Conservation (phyloP, 37 sponge, comb jelly and placozoan species). For the Cliona cf. orientalis region DNA sequence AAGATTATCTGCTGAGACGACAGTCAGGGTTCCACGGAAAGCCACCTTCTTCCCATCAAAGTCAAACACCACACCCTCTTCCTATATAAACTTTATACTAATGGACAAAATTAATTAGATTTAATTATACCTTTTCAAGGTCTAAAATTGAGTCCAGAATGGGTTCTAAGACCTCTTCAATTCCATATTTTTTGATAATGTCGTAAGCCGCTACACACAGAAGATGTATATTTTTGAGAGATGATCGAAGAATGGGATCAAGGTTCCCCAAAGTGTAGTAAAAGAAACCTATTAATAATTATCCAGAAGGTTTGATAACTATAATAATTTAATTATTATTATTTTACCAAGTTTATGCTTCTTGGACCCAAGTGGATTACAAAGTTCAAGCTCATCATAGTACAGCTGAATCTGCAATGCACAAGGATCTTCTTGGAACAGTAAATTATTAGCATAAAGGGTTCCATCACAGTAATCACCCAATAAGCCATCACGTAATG, state of each 20-base stretch:
- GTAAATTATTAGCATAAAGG: conserved; percentile 28
- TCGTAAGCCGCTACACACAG: conserved; percentile 21
- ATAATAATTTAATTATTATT: too few species aligned
- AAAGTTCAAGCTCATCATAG: conserved; percentile 68
- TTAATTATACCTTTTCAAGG: conserved; percentile 46
- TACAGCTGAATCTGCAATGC: conserved; percentile 62
- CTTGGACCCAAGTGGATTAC: conserved; percentile 64
- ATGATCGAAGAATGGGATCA: conserved; percentile 37
- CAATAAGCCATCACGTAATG: too few species aligned
- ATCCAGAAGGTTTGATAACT: too few species aligned
- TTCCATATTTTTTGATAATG: conserved; percentile 37
- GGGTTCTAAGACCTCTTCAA: conserved; percentile 38
- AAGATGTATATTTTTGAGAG: conserved; percentile 30
- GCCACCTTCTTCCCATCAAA: neutral
- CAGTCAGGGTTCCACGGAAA: conserved; percentile 46
- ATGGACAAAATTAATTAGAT: neutral
- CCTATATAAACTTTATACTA: conserved; percentile 23
- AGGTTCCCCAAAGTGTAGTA: conserved; percentile 57
- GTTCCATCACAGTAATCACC: conserved; percentile 68
- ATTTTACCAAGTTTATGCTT: conserved; percentile 70
- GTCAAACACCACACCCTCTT: conserved; percentile 30
- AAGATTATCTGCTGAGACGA: conserved; percentile 59
- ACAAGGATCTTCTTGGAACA: conserved; percentile 17
- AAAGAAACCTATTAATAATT: conserved; percentile 33
- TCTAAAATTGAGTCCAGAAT: conserved; percentile 28